phyloP scores from a whole-genome alignment of 1,140 invertebrate species.

The Frieseomelitta varia region DNA sequence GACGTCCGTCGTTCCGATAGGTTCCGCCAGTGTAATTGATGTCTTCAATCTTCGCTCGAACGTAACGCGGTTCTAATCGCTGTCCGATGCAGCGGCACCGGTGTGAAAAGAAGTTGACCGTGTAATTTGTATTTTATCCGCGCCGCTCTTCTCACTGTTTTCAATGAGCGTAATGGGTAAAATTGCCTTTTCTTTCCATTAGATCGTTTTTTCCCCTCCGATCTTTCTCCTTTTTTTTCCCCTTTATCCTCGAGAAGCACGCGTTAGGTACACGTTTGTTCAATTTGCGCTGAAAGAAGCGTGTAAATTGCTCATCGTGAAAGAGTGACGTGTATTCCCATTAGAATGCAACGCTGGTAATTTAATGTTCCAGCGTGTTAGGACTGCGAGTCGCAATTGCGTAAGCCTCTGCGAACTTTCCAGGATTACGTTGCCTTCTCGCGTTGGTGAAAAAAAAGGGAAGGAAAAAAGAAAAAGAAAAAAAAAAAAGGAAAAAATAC shows the following conservation, averaged over 20 bases:
- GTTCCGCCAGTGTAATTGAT: not conserved
- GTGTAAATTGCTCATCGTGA: constrained; percentile 17
- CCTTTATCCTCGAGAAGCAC: not conserved
- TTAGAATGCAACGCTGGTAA: not conserved
- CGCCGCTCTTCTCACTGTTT: not conserved
- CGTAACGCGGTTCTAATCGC: constrained; percentile 26
- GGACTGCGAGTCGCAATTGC: not conserved
- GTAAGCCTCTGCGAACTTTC: not conserved
- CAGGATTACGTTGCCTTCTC: not conserved
- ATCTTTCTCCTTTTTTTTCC: no score
- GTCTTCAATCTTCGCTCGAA: not conserved
- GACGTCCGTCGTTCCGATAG: not conserved
- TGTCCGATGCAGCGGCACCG: not conserved
- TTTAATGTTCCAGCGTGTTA: constrained; percentile 11
- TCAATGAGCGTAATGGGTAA: not conserved
- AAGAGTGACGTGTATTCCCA: constrained; percentile 3
- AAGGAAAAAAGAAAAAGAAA: not conserved
- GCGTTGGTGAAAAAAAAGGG: not conserved
- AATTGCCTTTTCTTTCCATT: not conserved
- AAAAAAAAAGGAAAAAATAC: not conserved
- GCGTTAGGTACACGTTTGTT: not conserved
- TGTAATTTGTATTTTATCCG: not conserved
- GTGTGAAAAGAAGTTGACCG: constrained; percentile 18
- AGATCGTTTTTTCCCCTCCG: not conserved
- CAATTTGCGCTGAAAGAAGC: not conserved